Percentiles rank a stretch among this genome's conserved stretches.
Conservation (phyloP, 2,113 vertebrate genomes). For the Syngnathus floridae region DNA sequence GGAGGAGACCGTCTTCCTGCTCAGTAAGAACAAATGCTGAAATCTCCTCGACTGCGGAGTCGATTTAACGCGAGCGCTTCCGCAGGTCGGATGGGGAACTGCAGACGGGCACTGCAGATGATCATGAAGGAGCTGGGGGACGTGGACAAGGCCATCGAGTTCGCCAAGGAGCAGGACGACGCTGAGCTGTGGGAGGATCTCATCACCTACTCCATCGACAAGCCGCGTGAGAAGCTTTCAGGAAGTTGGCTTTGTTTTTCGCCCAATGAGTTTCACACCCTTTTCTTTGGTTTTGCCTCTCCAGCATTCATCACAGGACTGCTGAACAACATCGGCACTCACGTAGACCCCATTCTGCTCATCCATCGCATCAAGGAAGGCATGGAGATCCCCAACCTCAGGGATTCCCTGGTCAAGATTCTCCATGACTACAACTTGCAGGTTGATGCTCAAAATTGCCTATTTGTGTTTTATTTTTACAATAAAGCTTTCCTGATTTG, state of each 20-base stretch:
- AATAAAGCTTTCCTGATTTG: neutral
- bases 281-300: neutral
- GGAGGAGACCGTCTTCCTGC: slow-evolving; percentile 93
- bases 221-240: slow-evolving; percentile 80
- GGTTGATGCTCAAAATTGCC: slow-evolving; percentile 53
- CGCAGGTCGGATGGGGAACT: slow-evolving; percentile 95
- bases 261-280: too few relatives aligned
- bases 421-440: slow-evolving; percentile 98
- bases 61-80: slow-evolving; percentile 7
- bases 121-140: slow-evolving; percentile 93
- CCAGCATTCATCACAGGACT: slow-evolving; percentile 96
- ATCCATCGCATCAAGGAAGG: slow-evolving; percentile 97
- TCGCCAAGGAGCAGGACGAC: slow-evolving; percentile 97
- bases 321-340: slow-evolving; percentile 96
- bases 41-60: neutral
- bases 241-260: too few relatives aligned
- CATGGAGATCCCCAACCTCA: slow-evolving; percentile 97
- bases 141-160: slow-evolving; percentile 97
- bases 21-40: slow-evolving; percentile 78
- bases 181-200: slow-evolving; percentile 97
- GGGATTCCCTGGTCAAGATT: slow-evolving; percentile 96
- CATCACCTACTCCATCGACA: slow-evolving; percentile 96
- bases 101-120: slow-evolving; percentile 93
- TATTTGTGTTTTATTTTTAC: neutral
- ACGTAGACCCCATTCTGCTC: slow-evolving; percentile 93